Base-by-base conservation (phyloP, 2,888 invertebrate genomes). In the Chymomyza amoena region DNA sequence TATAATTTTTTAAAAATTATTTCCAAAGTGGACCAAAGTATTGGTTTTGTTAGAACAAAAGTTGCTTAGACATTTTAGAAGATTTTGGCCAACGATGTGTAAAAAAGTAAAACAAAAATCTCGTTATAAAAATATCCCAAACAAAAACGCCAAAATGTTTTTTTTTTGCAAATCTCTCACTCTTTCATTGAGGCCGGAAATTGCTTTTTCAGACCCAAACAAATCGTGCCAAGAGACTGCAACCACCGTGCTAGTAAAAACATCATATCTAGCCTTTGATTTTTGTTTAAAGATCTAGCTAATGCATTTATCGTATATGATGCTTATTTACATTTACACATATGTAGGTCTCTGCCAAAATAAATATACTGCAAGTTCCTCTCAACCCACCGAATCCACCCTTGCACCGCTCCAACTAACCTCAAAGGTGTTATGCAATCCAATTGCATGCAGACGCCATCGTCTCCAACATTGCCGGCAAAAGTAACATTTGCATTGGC, bases 381-480 rank as follows among this genome's bases (percentile, higher is more conserved):
- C 25, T 25, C 25, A 25, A 25, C 25, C 25, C 25, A 25, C 25
- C 25, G 25, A 4, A 25, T 10, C 6, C 4, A n/a, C 13, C n/a
- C 18, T n/a, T 9, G 25, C 25, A 25, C 15, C 18, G 16, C 77
- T 64, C 60, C 45, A 65, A 90, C 90, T 90, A 92, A 95, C 95
- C 95, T 93, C 77, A 97, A 92, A 13, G 96, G 96, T 16, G 96
- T 95, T 80, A 97, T 94, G 91, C 97, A 97, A 92, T 97, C 97
- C 73, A 95, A 93, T 90, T 96, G 96, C 5, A 95, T 93, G 62
- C 94, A 93, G 70, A 93, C 91, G 36, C 92, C 93, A 78, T 90
- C 90, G 3, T 93, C 93, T 87, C 93, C 92, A 77, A 95, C 94
- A 50, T 93, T 93, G 93, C 92, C 54, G 92, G 90, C 89, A 90